phyloP scores from a whole-genome alignment of 2,113 vertebrate species.

The Hippocampus mohnikei region DNA sequence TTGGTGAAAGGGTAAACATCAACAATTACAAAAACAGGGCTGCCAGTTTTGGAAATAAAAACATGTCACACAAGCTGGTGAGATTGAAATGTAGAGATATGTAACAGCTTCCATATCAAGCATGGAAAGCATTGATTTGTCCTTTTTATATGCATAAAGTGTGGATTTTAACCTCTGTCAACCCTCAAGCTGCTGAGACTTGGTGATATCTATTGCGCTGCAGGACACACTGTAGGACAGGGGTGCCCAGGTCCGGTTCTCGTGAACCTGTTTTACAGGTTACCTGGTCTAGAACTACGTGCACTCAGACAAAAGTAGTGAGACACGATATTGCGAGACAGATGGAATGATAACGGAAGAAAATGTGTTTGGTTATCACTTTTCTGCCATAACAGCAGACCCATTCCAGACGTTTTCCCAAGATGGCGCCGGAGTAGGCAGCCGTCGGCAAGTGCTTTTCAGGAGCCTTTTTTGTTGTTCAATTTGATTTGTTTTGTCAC shows the following conservation, averaged over 20 bases:
- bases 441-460: no score
- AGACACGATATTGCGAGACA: background rate
- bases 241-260: no score
- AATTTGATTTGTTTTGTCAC: no score
- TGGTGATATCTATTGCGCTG: conserved; percentile 28
- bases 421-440: no score
- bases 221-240: conserved; percentile 1
- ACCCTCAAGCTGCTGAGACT: conserved; percentile 50
- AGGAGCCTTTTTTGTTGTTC: no score
- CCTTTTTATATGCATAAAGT: conserved; percentile 53
- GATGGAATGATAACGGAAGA: background rate
- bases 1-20: background rate
- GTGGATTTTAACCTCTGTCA: conserved; percentile 47
- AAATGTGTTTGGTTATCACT: background rate
- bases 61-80: conserved; percentile 50
- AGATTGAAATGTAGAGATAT: conserved; percentile 57
- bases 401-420: background rate
- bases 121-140: conserved; percentile 59
- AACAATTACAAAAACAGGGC: conserved; percentile 25
- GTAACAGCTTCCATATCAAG: conserved; percentile 54
- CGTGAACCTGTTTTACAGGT: no score
- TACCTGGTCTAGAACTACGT: conserved; percentile 6
- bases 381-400: background rate
- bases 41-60: conserved; percentile 56
- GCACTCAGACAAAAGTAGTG: background rate